These are phyloP conservation scores for Catalaphyllia jardinei DNA, from an alignment of 64 coral and sea anemone genomes.

Conservation along the genomic window DNA sequence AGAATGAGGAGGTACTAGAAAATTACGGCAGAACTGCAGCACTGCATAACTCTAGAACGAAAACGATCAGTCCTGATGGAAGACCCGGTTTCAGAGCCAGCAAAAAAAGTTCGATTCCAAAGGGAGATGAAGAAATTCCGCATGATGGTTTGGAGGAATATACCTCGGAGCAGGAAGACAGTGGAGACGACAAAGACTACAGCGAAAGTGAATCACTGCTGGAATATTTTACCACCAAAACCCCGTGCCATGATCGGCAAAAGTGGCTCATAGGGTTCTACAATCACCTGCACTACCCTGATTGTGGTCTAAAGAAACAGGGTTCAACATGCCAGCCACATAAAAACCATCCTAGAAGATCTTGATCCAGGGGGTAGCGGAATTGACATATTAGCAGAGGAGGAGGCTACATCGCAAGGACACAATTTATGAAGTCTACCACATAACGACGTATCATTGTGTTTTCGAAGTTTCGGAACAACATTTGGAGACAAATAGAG, in stretches of 20 bases:
- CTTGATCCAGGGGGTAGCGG: not conserved
- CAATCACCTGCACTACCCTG: not conserved
- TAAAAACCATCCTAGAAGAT: not conserved
- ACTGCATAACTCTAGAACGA: too few relatives aligned
- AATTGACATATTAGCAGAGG: too few relatives aligned
- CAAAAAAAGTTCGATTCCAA: not conserved
- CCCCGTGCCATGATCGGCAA: not conserved
- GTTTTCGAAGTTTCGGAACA: too few relatives aligned
- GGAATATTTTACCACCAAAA: not conserved
- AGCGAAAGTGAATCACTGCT: too few relatives aligned
- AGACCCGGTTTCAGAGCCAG: not conserved
- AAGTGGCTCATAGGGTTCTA: not conserved
- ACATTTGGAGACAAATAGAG: too few relatives aligned
- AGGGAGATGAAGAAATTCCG: not conserved
- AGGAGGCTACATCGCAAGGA: too few relatives aligned
- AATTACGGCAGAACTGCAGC: too few relatives aligned
- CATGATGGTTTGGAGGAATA: too few relatives aligned
- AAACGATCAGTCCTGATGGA: not conserved
- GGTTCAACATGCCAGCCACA: not conserved
- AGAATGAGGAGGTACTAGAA: not conserved
- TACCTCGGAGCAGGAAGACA: not conserved
- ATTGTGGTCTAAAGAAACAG: not conserved
- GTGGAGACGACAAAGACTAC: not conserved
- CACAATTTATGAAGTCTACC: too few relatives aligned
- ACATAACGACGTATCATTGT: too few relatives aligned